phyloP scores from a whole-genome alignment of 2,888 invertebrate species.

The Elaeidobius kamerunicus region DNA sequence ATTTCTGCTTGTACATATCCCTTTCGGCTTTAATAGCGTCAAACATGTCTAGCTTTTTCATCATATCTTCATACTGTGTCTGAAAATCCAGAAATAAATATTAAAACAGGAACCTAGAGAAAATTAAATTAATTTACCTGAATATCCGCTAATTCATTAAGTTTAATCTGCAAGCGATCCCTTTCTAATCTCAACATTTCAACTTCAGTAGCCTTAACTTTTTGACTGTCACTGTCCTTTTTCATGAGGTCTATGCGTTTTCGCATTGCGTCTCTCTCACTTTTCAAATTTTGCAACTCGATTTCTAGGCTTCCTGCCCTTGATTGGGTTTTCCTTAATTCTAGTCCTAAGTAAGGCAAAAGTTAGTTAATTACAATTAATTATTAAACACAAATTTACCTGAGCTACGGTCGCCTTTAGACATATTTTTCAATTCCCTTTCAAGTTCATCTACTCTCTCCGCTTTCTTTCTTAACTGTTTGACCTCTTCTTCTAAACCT shows the following conservation, averaged over 20 bases:
- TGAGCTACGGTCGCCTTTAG: constrained; percentile 32
- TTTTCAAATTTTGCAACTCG: constrained; percentile 33
- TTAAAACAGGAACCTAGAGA: background rate
- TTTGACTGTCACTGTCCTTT: constrained; percentile 34
- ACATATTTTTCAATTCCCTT: constrained; percentile 27
- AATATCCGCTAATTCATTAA: constrained; percentile 41
- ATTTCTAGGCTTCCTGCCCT: constrained; percentile 32
- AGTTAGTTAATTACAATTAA: background rate
- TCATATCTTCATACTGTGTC: constrained; percentile 39
- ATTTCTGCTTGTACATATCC: constrained; percentile 43
- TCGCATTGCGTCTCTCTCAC: constrained; percentile 36
- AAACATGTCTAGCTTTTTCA: constrained; percentile 37
- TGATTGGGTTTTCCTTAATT: constrained; percentile 29
- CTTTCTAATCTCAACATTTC: constrained; percentile 45
- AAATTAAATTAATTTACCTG: too few species aligned
- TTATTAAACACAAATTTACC: background rate
- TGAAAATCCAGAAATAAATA: constrained; percentile 15
- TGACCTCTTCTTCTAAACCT: constrained; percentile 35
- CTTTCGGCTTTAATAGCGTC: constrained; percentile 44
- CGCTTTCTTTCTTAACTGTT: constrained; percentile 35
- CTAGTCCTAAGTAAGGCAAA: constrained; percentile 3
- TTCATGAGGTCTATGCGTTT: constrained; percentile 34
- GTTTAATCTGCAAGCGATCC: constrained; percentile 39
- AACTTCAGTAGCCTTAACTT: constrained; percentile 39
- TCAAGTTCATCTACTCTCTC: constrained; percentile 35